Base-by-base conservation (phyloP, 2,797 vertebrate species). In the Crenichthys baileyi region DNA sequence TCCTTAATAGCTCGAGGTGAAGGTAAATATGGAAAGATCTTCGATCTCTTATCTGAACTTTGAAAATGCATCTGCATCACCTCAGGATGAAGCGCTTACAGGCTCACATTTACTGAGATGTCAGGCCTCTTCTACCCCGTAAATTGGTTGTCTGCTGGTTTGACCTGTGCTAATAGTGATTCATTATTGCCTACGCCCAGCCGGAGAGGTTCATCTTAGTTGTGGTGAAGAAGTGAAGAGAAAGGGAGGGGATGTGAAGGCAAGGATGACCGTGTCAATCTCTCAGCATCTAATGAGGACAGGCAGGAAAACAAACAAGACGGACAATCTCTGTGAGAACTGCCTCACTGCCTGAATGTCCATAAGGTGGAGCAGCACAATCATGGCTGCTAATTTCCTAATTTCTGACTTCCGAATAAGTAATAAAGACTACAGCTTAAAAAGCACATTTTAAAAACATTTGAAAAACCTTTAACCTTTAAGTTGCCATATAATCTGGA, bases 131-230 rank as follows among this genome's bases (percentile, higher is more conserved):
- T 70, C 81, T 67, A 70, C 78, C 76, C 76, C 70, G 72, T 83
- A 91, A 92, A 94, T 92, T 90, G 91, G 88, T 73, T 92, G 88
- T 91, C 91, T 92, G 91, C 75, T 75, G 3, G 68, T 82, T 83
- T 92, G 93, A 91, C 89, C 88, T 50, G 0, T 76, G 83, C 87
- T 93, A 92, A 93, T 92, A 81, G 91, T 89, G 92, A 91, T 93
- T 93, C 92, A 94, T 94, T 93, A 94, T 89, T 87, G 88, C 88
- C 81, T 84, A 75, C 85, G 75, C 81, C 82, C 79, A 79, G 82
- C 83, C n/a, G 75, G 77, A 75, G 84, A 77, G 84, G 77, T 89
- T 87, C 78, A 81, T 81, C 75, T 58, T 79, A 77, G 71, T 78
- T 74, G 81, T 72, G 79, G 13, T 15, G 55, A 18, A 16, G 6